phyloP scores from a whole-genome alignment of 2,888 invertebrate genomes.

The Diloba caeruleocephala region DNA sequence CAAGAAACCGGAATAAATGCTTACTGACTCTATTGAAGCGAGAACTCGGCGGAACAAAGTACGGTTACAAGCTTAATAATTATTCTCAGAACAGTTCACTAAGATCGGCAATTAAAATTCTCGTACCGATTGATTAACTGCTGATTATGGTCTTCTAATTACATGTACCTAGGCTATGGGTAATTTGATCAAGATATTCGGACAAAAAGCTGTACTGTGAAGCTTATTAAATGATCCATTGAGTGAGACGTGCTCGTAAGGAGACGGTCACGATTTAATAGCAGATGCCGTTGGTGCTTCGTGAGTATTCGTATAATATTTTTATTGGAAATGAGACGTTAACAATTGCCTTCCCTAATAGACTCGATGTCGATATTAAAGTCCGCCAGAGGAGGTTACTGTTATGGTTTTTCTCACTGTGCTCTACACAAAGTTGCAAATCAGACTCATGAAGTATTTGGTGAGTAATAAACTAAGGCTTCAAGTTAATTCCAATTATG shows the following conservation, averaged over 20 bases:
- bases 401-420: too few relatives aligned
- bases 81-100: constrained; percentile 18
- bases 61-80: constrained; percentile 11
- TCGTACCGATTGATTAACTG: constrained; percentile 16
- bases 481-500: too few relatives aligned
- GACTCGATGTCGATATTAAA: too few relatives aligned
- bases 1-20: too few relatives aligned
- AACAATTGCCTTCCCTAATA: too few relatives aligned
- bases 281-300: constrained; percentile 6
- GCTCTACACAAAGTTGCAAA: too few relatives aligned
- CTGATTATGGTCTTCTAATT: constrained; percentile 7
- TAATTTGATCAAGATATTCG: constrained; percentile 37
- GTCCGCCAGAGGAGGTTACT: too few relatives aligned
- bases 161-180: constrained; percentile 17
- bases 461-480: too few relatives aligned
- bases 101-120: constrained; percentile 23
- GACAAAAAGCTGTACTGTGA: constrained; percentile 22
- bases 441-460: too few relatives aligned
- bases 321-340: too few relatives aligned
- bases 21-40: constrained; percentile 30
- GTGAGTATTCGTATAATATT: constrained; percentile 1
- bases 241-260: constrained; percentile 5
- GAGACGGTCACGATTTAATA: constrained; percentile 30
- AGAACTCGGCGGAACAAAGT: constrained; percentile 13
- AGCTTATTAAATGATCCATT: constrained; percentile 31